Conservation (phyloP, 2,113 vertebrate genomes). For the Pachyramphus minor region DNA sequence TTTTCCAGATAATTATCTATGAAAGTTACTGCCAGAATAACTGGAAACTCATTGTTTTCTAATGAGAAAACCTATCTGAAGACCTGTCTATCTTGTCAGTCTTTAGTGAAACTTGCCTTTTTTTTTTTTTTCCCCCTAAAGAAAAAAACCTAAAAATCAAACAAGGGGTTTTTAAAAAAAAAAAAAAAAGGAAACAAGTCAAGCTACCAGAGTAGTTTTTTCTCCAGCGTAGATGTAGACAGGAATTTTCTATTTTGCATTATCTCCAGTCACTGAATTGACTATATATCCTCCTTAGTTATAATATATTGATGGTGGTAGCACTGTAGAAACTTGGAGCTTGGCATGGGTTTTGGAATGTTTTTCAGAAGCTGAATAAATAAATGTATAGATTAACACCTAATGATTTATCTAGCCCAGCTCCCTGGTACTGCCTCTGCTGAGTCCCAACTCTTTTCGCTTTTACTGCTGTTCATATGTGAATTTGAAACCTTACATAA, state of each 20-base stretch:
- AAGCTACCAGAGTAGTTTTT: neutral
- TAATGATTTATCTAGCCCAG: neutral
- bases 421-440: neutral
- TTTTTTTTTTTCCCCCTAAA: neutral
- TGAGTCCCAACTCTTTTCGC: neutral
- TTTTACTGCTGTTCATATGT: neutral
- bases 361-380: neutral
- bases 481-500: neutral
- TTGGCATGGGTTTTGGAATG: neutral
- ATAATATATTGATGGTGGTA: neutral
- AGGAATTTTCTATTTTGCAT: neutral
- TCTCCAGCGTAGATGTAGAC: neutral
- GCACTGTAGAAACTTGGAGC: neutral
- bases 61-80: neutral
- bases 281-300: neutral
- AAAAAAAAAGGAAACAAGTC: neutral
- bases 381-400: neutral
- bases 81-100: neutral
- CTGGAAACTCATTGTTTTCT: neutral
- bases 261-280: neutral
- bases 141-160: neutral
- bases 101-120: neutral
- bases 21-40: neutral
- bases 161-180: neutral
- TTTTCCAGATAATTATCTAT: neutral